These are phyloP conservation scores for Elysia crispata DNA, from an alignment of 2,888 invertebrate genomes.

Conservation along the genomic window DNA sequence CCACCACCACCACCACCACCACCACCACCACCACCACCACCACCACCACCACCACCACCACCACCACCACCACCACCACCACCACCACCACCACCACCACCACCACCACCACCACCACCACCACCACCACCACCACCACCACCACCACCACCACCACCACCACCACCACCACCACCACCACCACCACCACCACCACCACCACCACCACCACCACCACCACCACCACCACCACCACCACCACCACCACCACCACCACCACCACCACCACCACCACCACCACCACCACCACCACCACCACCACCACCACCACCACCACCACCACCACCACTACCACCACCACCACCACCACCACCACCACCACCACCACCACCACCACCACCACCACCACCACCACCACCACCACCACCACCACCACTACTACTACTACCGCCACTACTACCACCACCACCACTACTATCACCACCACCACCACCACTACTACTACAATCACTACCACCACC, in stretches of 20 bases:
- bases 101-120: neutral
- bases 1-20: neutral
- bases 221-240: too few relatives aligned
- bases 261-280: too few relatives aligned
- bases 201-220: too few relatives aligned
- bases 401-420: neutral
- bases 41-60: neutral
- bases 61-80: neutral
- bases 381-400: neutral
- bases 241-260: neutral
- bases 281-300: neutral
- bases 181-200: neutral
- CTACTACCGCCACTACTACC: too few relatives aligned
- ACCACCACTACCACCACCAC: neutral
- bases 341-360: neutral
- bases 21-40: neutral
- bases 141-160: neutral
- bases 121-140: constrained; percentile 1
- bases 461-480: too few relatives aligned
- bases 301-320: neutral
- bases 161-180: too few relatives aligned
- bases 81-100: neutral
- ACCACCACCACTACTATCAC: neutral
- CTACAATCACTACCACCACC: too few relatives aligned
- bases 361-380: neutral